Evolutionary conservation across 2,797 vertebrate genomes (phyloP).

Genomic region (Bothrops alternatus): DNA sequence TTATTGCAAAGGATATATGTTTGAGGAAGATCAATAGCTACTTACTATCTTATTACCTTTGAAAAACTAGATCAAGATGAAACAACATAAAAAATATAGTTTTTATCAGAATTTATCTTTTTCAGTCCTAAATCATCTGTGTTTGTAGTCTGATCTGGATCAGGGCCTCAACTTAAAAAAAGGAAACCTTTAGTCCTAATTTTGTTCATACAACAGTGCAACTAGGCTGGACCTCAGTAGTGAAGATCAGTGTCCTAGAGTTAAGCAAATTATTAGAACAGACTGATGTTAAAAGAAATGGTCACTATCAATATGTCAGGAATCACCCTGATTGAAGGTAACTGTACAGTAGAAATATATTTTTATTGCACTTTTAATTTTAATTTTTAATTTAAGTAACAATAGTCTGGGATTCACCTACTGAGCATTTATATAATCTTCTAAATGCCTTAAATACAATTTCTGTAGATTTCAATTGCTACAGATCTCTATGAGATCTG

Average conservation of each 20-base stretch:
- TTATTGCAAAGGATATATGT: background rate
- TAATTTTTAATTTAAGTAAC: background rate
- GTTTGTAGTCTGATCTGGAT: background rate
- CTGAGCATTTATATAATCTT: background rate
- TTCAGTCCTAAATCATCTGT: background rate
- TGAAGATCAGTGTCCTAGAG: background rate
- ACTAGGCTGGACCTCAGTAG: background rate
- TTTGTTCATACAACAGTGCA: background rate
- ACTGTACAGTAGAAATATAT: background rate
- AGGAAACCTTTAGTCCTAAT: background rate
- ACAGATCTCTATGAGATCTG: background rate
- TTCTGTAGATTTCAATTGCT: background rate
- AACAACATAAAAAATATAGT: background rate
- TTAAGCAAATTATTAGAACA: background rate
- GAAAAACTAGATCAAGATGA: background rate
- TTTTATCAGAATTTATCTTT: background rate
- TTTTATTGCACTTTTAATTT: background rate
- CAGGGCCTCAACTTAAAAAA: background rate
- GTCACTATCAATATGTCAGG: background rate
- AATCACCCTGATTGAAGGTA: background rate
- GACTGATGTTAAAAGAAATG: background rate
- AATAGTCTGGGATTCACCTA: background rate
- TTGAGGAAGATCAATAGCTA: slow-evolving; percentile 1
- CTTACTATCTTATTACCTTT: background rate
- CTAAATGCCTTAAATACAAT: background rate